phyloP scores from a whole-genome alignment of 2,113 vertebrate species.

The Sinocyclocheilus anophthalmus region DNA sequence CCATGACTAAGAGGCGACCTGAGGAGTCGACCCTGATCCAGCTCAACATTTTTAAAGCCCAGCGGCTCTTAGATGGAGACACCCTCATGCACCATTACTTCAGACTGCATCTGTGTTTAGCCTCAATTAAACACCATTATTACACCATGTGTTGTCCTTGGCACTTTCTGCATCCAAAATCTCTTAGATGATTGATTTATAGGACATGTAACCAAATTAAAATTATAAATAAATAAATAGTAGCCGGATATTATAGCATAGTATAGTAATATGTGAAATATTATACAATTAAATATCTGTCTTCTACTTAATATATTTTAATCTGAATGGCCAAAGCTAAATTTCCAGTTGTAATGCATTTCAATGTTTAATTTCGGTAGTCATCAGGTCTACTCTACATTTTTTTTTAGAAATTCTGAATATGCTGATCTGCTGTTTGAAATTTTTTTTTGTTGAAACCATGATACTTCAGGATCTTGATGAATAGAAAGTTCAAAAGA shows the following conservation, averaged over 20 bases:
- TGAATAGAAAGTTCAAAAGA: too few relatives aligned
- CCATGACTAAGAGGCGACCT: conserved; percentile 24
- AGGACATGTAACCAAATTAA: not conserved
- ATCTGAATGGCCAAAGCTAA: not conserved
- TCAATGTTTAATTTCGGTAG: too few relatives aligned
- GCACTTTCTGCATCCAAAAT: not conserved
- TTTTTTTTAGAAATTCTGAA: not conserved
- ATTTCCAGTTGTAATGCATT: not conserved
- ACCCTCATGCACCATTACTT: conserved; percentile 48
- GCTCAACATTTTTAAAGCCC: conserved; percentile 41
- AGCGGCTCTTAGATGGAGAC: conserved; percentile 34
- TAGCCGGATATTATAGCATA: too few relatives aligned
- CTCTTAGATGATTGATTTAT: not conserved
- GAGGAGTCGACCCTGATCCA: conserved; percentile 34
- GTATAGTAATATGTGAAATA: too few relatives aligned
- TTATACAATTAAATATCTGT: too few relatives aligned
- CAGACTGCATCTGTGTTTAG: conserved; percentile 41
- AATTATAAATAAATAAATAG: not conserved
- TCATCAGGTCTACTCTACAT: too few relatives aligned
- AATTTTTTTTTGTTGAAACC: too few relatives aligned
- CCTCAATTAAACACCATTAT: conserved; percentile 35
- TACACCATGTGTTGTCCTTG: conserved; percentile 21
- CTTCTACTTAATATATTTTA: too few relatives aligned
- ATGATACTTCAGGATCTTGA: too few relatives aligned
- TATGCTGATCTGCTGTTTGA: too few relatives aligned